Conservation (phyloP, 2,888 invertebrate species). For the Schizaphis graminum region DNA sequence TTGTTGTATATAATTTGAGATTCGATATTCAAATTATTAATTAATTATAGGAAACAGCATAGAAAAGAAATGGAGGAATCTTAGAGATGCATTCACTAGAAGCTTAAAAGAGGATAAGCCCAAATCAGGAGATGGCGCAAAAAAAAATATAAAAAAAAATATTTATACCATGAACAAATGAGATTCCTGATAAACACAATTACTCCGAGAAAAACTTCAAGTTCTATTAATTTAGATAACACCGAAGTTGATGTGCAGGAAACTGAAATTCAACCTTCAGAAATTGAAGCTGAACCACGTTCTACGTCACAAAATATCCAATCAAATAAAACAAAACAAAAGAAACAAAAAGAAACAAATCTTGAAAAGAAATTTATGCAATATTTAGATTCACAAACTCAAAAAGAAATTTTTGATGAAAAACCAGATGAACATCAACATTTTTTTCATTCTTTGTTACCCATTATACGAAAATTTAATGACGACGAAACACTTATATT, state of each 20-base stretch:
- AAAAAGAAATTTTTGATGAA: neutral
- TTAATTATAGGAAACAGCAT: neutral
- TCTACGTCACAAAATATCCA: neutral
- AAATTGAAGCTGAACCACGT: neutral
- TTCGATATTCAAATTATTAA: no score
- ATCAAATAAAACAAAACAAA: neutral
- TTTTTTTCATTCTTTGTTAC: slow-evolving; percentile 2
- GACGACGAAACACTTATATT: slow-evolving; percentile 4
- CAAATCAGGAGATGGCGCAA: slow-evolving; percentile 2
- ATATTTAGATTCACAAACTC: neutral
- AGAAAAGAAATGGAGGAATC: slow-evolving; percentile 5
- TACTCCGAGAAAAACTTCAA: neutral
- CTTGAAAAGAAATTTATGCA: neutral
- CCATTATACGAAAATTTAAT: slow-evolving; percentile 8
- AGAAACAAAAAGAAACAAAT: slow-evolving; percentile 6
- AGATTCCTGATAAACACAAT: neutral
- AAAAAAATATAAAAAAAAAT: neutral
- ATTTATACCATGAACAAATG: neutral
- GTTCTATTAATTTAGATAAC: neutral
- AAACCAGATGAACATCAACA: slow-evolving; percentile 12
- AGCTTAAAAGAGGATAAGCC: neutral
- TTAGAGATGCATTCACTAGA: neutral
- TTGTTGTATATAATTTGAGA: no score
- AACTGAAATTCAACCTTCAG: neutral
- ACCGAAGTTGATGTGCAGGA: neutral